Evolutionary conservation across 2,797 vertebrate species (phyloP).

Genomic region (Cyclura pinguis): DNA sequence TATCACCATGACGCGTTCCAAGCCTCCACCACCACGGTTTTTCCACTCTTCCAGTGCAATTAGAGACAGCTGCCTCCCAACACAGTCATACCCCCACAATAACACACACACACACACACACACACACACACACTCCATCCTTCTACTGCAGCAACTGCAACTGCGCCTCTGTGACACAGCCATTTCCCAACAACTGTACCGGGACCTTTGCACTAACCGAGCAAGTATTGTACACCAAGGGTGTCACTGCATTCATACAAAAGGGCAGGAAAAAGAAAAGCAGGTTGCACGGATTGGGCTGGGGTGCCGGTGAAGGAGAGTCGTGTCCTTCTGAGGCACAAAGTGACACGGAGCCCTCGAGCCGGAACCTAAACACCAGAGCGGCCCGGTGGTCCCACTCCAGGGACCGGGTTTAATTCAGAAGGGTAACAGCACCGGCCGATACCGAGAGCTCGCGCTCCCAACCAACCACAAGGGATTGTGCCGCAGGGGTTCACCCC

Average conservation of each 20-base stretch:
- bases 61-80: constrained; percentile 24
- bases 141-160: too few species aligned
- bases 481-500: background rate
- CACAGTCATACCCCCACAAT: background rate
- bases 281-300: background rate
- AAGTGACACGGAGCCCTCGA: background rate
- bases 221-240: background rate
- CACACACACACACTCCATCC: background rate
- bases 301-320: background rate
- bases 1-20: background rate
- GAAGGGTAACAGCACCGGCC: background rate
- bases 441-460: too few species aligned
- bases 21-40: background rate
- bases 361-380: background rate
- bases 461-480: background rate
- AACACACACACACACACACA: background rate
- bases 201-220: background rate
- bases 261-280: background rate
- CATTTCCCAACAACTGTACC: background rate
- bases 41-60: constrained; percentile 6
- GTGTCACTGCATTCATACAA: background rate
- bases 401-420: background rate
- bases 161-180: too few species aligned
- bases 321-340: background rate
- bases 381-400: background rate